These are phyloP conservation scores for Heliconius charithonia DNA, from an alignment of 2,888 invertebrate species.

Conservation along the genomic window DNA sequence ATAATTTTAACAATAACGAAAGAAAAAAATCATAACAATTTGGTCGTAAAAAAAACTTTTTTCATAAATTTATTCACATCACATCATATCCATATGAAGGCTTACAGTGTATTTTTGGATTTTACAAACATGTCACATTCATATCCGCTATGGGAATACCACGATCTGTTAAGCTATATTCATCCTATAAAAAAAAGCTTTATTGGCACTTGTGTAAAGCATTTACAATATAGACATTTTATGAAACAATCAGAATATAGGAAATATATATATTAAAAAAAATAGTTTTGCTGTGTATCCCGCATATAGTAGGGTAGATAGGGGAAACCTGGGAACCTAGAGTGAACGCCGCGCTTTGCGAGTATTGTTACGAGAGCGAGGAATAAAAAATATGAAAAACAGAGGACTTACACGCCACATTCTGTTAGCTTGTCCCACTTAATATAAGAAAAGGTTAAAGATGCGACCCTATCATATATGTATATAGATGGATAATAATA, in stretches of 20 bases:
- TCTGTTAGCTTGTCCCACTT: too few species aligned
- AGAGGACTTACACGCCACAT: too few species aligned
- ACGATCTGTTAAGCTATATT: constrained; percentile 7
- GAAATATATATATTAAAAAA: too few species aligned
- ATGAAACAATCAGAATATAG: background rate
- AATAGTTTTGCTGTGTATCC: too few species aligned
- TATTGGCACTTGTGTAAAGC: constrained; percentile 8
- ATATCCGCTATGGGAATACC: constrained; percentile 13
- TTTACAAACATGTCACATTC: constrained; percentile 13
- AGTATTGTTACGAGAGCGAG: too few species aligned
- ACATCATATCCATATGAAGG: background rate
- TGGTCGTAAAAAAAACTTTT: background rate
- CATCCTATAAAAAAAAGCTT: constrained; percentile 2
- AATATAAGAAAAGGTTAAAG: too few species aligned
- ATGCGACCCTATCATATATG: too few species aligned
- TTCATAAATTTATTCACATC: constrained; percentile 2
- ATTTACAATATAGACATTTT: background rate
- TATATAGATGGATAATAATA: background rate
- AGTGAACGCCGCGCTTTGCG: too few species aligned
- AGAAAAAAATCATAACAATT: background rate
- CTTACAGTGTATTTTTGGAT: background rate
- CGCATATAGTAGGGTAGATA: too few species aligned
- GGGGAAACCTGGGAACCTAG: too few species aligned
- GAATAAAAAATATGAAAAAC: too few species aligned
- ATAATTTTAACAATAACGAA: background rate